These are phyloP conservation scores for Brachymystax lenok DNA, from an alignment of 2,797 vertebrate species.

Conservation along the genomic window DNA sequence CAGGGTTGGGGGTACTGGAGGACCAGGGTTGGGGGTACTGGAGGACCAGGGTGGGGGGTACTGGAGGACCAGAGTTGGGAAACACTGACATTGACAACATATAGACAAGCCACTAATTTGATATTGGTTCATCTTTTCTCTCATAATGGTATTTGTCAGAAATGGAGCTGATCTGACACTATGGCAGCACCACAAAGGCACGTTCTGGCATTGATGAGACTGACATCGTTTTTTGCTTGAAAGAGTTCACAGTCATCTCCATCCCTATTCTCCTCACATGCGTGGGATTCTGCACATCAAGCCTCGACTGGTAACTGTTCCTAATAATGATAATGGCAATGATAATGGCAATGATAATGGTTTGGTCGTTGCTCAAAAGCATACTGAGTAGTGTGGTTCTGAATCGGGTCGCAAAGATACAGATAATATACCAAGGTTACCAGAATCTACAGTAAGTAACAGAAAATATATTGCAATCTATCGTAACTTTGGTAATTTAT, in stretches of 20 bases:
- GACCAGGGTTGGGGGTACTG: too few relatives aligned
- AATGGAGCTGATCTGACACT: not conserved
- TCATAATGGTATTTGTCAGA: not conserved
- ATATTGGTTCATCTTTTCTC: not conserved
- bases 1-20: too few relatives aligned
- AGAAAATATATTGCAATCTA: too few relatives aligned
- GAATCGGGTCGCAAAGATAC: not conserved
- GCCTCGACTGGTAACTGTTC: not conserved
- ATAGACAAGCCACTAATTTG: too few relatives aligned
- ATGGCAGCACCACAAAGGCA: not conserved
- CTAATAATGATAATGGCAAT: not conserved
- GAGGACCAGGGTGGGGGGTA: too few relatives aligned
- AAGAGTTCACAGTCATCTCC: constrained; percentile 47
- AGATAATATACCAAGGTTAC: too few relatives aligned
- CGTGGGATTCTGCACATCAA: not conserved
- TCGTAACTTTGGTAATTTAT: too few relatives aligned
- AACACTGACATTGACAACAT: too few relatives aligned
- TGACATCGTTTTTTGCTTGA: constrained; percentile 49
- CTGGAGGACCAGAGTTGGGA: too few relatives aligned
- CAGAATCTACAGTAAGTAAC: not conserved
- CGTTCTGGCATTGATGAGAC: constrained; percentile 44
- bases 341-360: not conserved
- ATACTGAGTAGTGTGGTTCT: not conserved
- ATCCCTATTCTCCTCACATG: not conserved
- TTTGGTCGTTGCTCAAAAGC: not conserved